Evolutionary conservation across 1,140 invertebrate genomes (phyloP).

Genomic region (Lepidurus apus): DNA sequence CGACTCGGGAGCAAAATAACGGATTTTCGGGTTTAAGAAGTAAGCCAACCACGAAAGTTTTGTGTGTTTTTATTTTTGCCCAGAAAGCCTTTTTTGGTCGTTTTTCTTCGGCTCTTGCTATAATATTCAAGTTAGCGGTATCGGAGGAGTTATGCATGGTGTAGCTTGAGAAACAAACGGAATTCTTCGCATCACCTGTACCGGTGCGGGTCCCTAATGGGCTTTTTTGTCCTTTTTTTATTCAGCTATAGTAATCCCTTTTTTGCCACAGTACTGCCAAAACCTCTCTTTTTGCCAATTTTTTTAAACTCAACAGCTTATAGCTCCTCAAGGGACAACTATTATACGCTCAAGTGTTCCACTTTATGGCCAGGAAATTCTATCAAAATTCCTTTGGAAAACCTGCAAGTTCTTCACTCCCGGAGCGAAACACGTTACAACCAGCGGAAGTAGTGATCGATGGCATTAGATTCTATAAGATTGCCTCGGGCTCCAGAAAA

Average conservation of each 20-base stretch:
- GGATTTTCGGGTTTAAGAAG: not conserved
- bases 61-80: not conserved
- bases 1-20: not conserved
- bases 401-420: not conserved
- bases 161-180: not conserved
- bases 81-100: not conserved
- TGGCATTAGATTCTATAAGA: not conserved
- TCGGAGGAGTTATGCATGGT: not conserved
- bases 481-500: not conserved
- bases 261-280: no score
- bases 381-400: not conserved
- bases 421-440: not conserved
- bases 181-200: conserved; percentile 4
- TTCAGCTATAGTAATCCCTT: no score
- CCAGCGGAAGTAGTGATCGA: conserved; percentile 5
- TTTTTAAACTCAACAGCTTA: no score
- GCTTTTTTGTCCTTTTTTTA: no score
- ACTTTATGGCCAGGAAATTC: not conserved
- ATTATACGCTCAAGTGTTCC: not conserved
- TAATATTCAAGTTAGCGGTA: not conserved
- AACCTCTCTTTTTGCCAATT: no score
- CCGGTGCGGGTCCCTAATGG: not conserved
- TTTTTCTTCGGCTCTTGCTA: not conserved
- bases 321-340: no score
- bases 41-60: not conserved